phyloP scores from a whole-genome alignment of 92 coral and sea anemone species.

The Porites lobata region DNA sequence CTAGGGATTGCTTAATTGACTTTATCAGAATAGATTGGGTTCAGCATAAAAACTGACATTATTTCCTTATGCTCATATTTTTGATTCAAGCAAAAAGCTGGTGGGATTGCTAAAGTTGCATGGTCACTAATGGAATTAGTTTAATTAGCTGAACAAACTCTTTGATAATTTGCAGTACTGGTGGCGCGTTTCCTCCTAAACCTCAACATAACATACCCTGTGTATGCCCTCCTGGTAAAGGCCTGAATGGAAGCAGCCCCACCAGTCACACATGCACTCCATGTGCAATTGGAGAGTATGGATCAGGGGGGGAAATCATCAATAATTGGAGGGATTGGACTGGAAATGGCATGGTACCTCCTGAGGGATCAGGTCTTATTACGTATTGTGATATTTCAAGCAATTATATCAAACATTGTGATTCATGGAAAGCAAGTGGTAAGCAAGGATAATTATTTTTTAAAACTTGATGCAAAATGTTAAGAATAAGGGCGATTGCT shows the following conservation, averaged over 20 bases:
- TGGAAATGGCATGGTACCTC: conserved; percentile 82
- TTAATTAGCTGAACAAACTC: neutral
- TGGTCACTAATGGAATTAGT: neutral
- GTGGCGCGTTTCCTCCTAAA: neutral
- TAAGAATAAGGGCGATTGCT: too few relatives aligned
- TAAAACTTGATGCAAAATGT: too few relatives aligned
- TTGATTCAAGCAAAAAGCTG: neutral
- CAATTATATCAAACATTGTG: conserved; percentile 63
- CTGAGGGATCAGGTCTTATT: conserved; percentile 64
- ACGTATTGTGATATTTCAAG: conserved; percentile 80
- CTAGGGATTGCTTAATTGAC: too few relatives aligned
- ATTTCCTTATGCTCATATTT: too few relatives aligned
- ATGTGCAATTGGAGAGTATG: conserved; percentile 64
- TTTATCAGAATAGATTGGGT: too few relatives aligned
- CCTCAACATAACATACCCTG: conserved; percentile 58
- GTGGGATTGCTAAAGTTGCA: neutral
- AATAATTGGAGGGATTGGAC: conserved; percentile 84
- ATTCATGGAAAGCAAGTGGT: conserved; percentile 87
- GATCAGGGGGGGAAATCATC: conserved; percentile 84
- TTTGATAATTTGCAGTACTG: neutral
- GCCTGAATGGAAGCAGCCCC: conserved; percentile 22
- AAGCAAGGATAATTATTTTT: neutral
- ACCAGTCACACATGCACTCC: conserved; percentile 19
- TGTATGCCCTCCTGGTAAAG: conserved; percentile 76
- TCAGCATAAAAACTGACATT: too few relatives aligned